Evolutionary conservation across 2,888 invertebrate genomes (phyloP), one percentile per base, ranked within the genome.

Genomic region (Phrixothrix hirtus): DNA sequence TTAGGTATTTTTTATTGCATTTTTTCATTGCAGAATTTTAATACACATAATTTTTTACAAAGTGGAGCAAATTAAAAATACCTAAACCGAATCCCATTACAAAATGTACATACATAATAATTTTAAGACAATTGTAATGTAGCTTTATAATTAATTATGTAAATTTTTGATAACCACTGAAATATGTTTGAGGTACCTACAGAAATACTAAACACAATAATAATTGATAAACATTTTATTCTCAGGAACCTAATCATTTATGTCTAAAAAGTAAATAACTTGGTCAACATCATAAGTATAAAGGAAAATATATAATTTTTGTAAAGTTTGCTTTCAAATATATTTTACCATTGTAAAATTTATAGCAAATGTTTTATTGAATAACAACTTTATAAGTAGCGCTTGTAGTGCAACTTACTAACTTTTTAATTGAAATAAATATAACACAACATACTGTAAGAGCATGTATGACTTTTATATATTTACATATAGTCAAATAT

Each of bases 391-490:
- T 36, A 31, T 50, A 30, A 42, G 48, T 49, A 48, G 38, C 44
- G 29, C 38, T 43, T 16, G 32, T 54, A 43, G 41, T 46, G 44
- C 45, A 50, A 43, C 38, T 26, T 56, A 52, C 39, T 56, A 56
- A 52, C 48, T 21, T 43, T 38, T 48, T 56, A 48, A 56, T n/a
- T 55, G 57, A 38, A 58, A 54, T 57, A 44, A 55, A 56, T 64
- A 60, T 64, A 66, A 62, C 58, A 65, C 63, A 59, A 60, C 58
- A 54, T 64, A 62, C 55, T 58, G 46, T 62, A 65, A 62, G 61
- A 61, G 58, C 60, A 71, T 71, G 68, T 67, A 69, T 67, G 69
- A 69, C 71, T 74, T 74, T 74, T 73, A 72, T 74, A 73, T 67
- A 72, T 68, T 60, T 63, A 60, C 60, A 59, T 67, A 62, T 72